phyloP scores from a whole-genome alignment of 2,113 vertebrate species.

The Mungos mungo region DNA sequence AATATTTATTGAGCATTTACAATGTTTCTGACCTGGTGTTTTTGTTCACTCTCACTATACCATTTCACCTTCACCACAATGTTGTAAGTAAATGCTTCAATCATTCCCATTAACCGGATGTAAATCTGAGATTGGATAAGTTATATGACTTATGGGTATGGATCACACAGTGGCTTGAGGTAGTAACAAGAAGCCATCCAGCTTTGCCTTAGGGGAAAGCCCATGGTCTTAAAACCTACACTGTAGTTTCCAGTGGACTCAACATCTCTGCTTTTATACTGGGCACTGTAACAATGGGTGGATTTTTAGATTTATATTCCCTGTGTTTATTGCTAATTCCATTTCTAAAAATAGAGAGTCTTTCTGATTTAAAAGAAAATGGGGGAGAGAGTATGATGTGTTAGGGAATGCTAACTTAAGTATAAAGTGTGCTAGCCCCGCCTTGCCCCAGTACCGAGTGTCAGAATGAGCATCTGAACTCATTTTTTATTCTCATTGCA shows the following conservation, averaged over 20 bases:
- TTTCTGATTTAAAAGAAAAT: neutral
- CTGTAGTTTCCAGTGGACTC: neutral
- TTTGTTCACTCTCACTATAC: neutral
- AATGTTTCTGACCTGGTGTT: neutral
- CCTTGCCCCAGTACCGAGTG: neutral
- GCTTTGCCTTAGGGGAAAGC: neutral
- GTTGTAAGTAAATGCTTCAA: neutral
- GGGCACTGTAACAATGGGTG: neutral
- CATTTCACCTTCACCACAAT: neutral
- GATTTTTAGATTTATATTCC: neutral
- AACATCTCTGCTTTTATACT: neutral
- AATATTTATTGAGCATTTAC: neutral
- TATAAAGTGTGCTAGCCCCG: neutral
- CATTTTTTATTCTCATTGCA: neutral
- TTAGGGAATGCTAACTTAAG: neutral
- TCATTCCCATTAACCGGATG: neutral
- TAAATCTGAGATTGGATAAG: neutral
- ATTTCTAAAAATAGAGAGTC: neutral
- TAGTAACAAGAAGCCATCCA: neutral
- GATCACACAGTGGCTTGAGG: neutral
- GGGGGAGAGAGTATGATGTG: neutral
- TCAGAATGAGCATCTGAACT: neutral
- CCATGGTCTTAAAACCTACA: neutral
- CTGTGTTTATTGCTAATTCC: neutral
- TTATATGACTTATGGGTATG: neutral